Conservation (phyloP, 1,140 invertebrate species). For the Cydia strobilella region DNA sequence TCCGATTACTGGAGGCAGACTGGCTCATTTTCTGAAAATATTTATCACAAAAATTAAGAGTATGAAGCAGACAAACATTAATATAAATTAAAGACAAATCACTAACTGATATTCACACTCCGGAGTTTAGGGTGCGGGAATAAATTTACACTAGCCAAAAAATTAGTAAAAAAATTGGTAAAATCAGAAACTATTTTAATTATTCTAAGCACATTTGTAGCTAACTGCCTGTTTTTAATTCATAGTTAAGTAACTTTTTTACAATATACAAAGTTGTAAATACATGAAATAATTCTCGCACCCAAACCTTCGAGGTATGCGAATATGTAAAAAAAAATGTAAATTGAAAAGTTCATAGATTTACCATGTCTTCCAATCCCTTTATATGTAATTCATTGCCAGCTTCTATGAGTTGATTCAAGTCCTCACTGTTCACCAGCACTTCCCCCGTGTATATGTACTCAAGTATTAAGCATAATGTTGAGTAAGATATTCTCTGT, state of each 20-base stretch:
- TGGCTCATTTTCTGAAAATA: slow-evolving; percentile 13
- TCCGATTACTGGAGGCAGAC: not conserved
- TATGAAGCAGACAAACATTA: not conserved
- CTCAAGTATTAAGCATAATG: slow-evolving; percentile 57
- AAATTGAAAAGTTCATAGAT: slow-evolving; percentile 20
- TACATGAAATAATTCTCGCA: no score
- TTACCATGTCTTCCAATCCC: slow-evolving; percentile 66
- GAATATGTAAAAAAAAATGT: no score
- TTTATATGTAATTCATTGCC: slow-evolving; percentile 64
- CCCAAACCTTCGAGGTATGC: no score
- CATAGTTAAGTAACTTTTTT: no score
- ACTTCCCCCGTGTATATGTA: slow-evolving; percentile 70
- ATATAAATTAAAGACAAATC: not conserved
- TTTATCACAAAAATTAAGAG: not conserved
- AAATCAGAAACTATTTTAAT: no score
- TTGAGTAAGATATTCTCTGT: slow-evolving; percentile 61
- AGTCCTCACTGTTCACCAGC: slow-evolving; percentile 50
- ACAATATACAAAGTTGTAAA: no score
- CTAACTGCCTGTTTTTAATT: no score
- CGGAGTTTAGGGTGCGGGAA: no score
- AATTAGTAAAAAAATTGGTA: no score
- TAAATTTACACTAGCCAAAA: no score
- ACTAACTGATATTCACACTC: no score
- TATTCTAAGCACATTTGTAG: no score
- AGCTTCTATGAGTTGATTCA: slow-evolving; percentile 56